phyloP scores from a whole-genome alignment of 2,888 invertebrate species.

The Parnassius apollo region DNA sequence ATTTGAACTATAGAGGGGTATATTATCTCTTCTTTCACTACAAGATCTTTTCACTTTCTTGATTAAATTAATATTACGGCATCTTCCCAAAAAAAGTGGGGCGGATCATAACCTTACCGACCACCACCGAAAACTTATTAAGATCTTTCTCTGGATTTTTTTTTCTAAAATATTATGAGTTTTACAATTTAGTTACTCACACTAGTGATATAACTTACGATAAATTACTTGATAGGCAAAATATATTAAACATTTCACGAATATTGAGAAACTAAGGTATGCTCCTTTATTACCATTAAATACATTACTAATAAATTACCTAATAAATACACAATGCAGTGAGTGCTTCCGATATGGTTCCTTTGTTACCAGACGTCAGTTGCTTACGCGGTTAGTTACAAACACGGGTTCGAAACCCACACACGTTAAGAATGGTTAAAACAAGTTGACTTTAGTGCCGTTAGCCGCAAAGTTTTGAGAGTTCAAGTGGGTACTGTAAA shows the following conservation, averaged over 20 bases:
- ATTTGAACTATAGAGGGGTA: slow-evolving; percentile 29
- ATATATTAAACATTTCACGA: too few relatives aligned
- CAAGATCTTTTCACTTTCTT: too few relatives aligned
- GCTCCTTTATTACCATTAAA: slow-evolving; percentile 36
- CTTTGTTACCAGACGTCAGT: slow-evolving; percentile 69
- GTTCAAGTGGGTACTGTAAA: slow-evolving; percentile 27
- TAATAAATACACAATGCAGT: slow-evolving; percentile 62
- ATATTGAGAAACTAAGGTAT: too few relatives aligned
- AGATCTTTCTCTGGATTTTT: too few relatives aligned
- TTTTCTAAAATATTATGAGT: too few relatives aligned
- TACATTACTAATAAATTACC: slow-evolving; percentile 47
- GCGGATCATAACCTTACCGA: too few relatives aligned
- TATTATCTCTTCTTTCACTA: slow-evolving; percentile 1
- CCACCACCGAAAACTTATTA: too few relatives aligned
- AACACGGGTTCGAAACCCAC: slow-evolving; percentile 70
- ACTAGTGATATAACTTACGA: too few relatives aligned
- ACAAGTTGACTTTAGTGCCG: slow-evolving; percentile 31
- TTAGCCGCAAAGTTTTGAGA: slow-evolving; percentile 31
- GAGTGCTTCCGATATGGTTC: slow-evolving; percentile 69
- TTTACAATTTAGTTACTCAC: too few relatives aligned
- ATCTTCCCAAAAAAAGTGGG: too few relatives aligned
- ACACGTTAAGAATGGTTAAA: slow-evolving; percentile 55
- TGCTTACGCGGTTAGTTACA: slow-evolving; percentile 70
- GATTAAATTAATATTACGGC: too few relatives aligned
- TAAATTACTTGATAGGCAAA: too few relatives aligned